Evolutionary conservation across 2,797 vertebrate species (phyloP), one percentile per base, ranked within the genome.

Genomic region (Pipistrellus kuhlii): DNA sequence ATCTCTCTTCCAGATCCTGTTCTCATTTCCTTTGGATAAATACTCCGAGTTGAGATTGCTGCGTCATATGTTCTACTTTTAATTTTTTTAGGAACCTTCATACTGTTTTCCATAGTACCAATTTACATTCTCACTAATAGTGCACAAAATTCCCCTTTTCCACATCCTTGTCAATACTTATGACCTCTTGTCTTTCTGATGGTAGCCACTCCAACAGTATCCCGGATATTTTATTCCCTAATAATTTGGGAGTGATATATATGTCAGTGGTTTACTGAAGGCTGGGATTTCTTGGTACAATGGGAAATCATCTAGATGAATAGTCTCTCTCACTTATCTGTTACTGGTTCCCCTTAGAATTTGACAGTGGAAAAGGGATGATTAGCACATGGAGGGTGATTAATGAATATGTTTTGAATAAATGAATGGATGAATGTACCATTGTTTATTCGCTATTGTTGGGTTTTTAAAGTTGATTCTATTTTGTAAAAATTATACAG

Each of bases 251-350:
- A 84, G 14, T 94, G 78, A 25, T 15, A 46, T 21, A 23, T 6
- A 15, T 69, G 15, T 44, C 11, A 59, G 0, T 38, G 73, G 5
- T 38, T 23, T 13, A 4, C 13, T 17, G 21, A 88, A 86, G 53
- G 15, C 18, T 64, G 89, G 32, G 4, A 23, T 38, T 53, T 93
- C 75, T 92, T 93, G 38, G 71, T 59, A 90, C 90, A 44, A 88
- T 92, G 27, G 15, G 12, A 72, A 78, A 48, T 72, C 38, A 25
- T 68, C 18, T 92, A 85, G 73, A 53, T 35, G 5, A 82, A 9
- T 82, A 18, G 30, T 71, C 32, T 38, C 5, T 73, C 46, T 85
- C 11, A 25, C 44, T 57, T 55, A 71, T 30, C 38, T 84, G 0
- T 64, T 64, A 30, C 11, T 44, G 41, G 81, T 85, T 80, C 51